Evolutionary conservation across 1,140 invertebrate genomes (phyloP).

Genomic region (Papilio xuthus): DNA sequence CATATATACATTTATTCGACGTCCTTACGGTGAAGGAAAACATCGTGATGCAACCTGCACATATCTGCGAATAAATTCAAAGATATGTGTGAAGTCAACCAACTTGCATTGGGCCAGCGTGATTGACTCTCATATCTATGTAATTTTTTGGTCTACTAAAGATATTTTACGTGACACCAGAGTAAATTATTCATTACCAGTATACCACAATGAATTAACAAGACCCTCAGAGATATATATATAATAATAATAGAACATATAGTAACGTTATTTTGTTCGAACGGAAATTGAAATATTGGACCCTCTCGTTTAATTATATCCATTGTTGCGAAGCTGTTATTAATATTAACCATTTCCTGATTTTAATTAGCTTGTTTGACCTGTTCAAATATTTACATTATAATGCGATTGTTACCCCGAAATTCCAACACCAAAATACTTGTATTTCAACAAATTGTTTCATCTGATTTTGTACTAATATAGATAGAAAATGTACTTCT

Average conservation of each 20-base stretch:
- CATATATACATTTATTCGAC: no score
- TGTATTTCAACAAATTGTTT: not conserved
- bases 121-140: not conserved
- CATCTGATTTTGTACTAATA: no score
- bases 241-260: not conserved
- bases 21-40: no score
- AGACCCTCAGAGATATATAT: not conserved
- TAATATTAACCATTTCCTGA: not conserved
- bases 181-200: not conserved
- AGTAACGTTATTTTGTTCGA: not conserved
- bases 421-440: not conserved
- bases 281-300: constrained; percentile 9
- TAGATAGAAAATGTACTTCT: no score
- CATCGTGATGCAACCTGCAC: no score
- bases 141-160: not conserved
- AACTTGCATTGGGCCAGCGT: no score
- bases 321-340: not conserved
- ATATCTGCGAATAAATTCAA: no score
- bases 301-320: not conserved
- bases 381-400: not conserved
- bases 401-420: not conserved
- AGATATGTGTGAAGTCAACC: no score
- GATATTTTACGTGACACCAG: not conserved
- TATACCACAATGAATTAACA: not conserved
- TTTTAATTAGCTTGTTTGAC: not conserved